Percentiles rank a stretch among this genome's conserved stretches.
These are phyloP conservation scores for Ceratina japonica DNA, from an alignment of 1,140 invertebrate genomes.

Conservation along the genomic window DNA sequence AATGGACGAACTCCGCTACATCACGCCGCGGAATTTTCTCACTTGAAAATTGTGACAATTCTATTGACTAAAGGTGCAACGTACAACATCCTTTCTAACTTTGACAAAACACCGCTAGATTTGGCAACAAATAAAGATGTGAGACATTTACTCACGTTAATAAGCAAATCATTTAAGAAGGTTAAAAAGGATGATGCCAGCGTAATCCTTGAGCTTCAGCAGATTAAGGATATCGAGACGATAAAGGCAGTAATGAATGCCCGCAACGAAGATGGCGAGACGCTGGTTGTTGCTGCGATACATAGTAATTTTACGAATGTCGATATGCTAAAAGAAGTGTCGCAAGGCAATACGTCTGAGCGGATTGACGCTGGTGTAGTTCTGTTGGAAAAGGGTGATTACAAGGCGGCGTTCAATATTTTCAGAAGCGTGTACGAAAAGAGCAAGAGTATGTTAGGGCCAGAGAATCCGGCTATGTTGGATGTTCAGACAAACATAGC, in stretches of 20 bases:
- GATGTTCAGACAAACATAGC: not conserved
- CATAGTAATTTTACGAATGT: slow-evolving; percentile 13
- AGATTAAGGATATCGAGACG: slow-evolving; percentile 21
- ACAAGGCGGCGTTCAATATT: not conserved
- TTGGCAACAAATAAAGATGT: slow-evolving; percentile 15
- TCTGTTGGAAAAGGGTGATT: not conserved
- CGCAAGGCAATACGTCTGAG: not conserved
- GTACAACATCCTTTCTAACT: slow-evolving; percentile 19
- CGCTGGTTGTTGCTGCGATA: slow-evolving; percentile 18
- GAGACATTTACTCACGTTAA: slow-evolving; percentile 25
- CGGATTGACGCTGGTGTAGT: not conserved
- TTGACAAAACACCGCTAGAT: slow-evolving; percentile 29
- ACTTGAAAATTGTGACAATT: slow-evolving; percentile 34
- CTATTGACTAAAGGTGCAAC: slow-evolving; percentile 33
- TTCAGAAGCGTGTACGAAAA: not conserved
- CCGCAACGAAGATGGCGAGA: slow-evolving; percentile 5
- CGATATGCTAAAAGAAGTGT: slow-evolving; percentile 11
- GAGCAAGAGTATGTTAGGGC: slow-evolving; percentile 13
- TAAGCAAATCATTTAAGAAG: slow-evolving; percentile 30
- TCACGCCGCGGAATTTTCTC: slow-evolving; percentile 45
- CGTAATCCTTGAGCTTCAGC: slow-evolving; percentile 22
- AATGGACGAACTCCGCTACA: slow-evolving; percentile 49
- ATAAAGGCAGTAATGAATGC: slow-evolving; percentile 17
- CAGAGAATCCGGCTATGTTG: slow-evolving; percentile 7
- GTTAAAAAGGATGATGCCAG: slow-evolving; percentile 13